Conservation (phyloP, 2,888 invertebrate genomes). For the Epinotia demarniana region DNA sequence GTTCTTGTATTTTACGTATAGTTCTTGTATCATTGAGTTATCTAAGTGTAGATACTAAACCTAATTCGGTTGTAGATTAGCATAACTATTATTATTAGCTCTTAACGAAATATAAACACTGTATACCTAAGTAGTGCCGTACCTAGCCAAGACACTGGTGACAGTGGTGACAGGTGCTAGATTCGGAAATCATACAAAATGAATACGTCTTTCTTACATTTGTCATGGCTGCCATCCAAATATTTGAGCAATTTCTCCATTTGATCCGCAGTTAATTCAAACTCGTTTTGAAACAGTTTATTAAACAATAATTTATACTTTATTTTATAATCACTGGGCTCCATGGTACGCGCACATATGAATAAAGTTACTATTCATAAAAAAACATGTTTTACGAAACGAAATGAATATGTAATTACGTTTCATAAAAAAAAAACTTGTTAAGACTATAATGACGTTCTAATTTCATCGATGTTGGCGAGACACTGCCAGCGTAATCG, state of each 20-base stretch:
- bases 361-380: constrained; percentile 1
- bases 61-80: too few relatives aligned
- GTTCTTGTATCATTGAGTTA: too few relatives aligned
- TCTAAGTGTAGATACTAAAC: too few relatives aligned
- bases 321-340: constrained; percentile 53
- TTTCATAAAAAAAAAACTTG: background rate
- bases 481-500: background rate
- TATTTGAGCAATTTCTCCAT: constrained; percentile 54
- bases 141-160: background rate
- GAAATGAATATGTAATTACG: background rate
- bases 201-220: constrained; percentile 41
- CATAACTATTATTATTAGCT: too few relatives aligned
- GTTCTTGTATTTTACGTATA: too few relatives aligned
- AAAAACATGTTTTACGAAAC: background rate
- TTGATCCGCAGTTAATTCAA: constrained; percentile 53
- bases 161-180: too few relatives aligned
- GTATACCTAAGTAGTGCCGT: too few relatives aligned
- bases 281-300: constrained; percentile 54
- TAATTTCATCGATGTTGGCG: background rate
- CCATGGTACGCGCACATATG: constrained; percentile 50
- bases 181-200: background rate
- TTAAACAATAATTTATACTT: constrained; percentile 57
- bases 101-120: too few relatives aligned
- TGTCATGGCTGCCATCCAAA: constrained; percentile 50
- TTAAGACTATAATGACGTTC: background rate